Percentiles rank a stretch among this genome's conserved stretches.
phyloP scores from a whole-genome alignment of 1,140 invertebrate species.

The Rhagoletis pomonella region DNA sequence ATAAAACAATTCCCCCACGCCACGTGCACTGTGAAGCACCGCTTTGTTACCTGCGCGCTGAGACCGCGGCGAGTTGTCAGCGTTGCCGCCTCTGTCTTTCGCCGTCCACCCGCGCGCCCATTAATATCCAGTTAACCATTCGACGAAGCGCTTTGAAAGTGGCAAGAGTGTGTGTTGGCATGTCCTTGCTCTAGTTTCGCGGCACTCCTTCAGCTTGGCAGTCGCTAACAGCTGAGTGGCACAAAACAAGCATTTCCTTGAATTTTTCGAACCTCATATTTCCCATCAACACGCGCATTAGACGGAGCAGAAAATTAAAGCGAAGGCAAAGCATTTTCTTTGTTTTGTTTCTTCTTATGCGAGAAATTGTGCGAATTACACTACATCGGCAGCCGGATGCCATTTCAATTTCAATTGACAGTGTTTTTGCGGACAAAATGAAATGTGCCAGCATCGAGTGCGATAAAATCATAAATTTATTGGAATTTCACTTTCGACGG shows the following conservation, averaged over 20 bases:
- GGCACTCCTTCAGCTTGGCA: conserved; percentile 17
- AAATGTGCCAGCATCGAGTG: not conserved
- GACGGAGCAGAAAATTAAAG: not conserved
- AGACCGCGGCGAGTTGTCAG: not conserved
- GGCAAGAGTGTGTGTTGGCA: not conserved
- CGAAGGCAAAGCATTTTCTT: not conserved
- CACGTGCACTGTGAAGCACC: not conserved
- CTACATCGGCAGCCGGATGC: not conserved
- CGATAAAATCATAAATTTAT: conserved; percentile 41
- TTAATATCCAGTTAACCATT: not conserved
- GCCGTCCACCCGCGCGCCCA: not conserved
- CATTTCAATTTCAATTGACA: conserved; percentile 34
- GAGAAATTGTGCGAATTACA: too few species aligned
- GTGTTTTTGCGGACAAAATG: not conserved
- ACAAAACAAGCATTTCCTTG: not conserved
- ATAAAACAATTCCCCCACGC: conserved; percentile 24
- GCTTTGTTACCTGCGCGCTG: not conserved
- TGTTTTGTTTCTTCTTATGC: not conserved
- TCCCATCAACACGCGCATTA: not conserved
- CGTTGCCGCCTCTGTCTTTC: not conserved
- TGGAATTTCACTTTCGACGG: not conserved
- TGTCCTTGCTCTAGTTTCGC: conserved; percentile 34
- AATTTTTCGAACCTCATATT: conserved; percentile 25
- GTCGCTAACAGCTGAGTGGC: conserved; percentile 1
- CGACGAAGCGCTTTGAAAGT: conserved; percentile 2